Percentiles rank a stretch among this genome's conserved stretches.
Conservation (phyloP, 2,797 vertebrate genomes). For the Dryobates pubescens region DNA sequence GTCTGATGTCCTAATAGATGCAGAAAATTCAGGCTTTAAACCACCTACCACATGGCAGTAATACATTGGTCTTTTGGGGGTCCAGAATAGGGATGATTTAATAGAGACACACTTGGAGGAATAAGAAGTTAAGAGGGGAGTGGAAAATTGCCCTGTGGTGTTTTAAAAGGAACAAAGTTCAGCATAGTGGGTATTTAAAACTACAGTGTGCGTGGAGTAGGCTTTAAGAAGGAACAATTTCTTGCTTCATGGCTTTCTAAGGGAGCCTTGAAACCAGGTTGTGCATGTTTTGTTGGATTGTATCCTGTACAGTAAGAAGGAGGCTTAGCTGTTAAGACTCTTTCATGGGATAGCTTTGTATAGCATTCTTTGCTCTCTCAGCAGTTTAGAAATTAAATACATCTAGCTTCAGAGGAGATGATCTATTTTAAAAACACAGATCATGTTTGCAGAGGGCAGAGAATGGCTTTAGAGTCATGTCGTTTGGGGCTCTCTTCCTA, state of each 20-base stretch:
- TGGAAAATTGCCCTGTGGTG: background rate
- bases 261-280: background rate
- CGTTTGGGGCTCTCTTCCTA: background rate
- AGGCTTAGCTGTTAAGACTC: conserved; percentile 54
- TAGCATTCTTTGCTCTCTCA: conserved; percentile 26
- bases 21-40: background rate
- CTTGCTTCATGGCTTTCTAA: background rate
- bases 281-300: background rate
- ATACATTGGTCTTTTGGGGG: background rate
- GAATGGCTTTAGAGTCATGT: background rate
- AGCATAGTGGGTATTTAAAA: background rate
- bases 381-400: conserved; percentile 51
- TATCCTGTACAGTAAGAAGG: background rate
- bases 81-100: background rate
- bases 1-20: background rate
- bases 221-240: background rate
- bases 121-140: background rate
- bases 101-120: background rate
- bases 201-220: background rate
- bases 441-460: conserved; percentile 8
- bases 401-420: background rate
- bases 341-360: conserved; percentile 19
- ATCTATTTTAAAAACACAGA: conserved; percentile 49
- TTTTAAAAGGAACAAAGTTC: background rate
- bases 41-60: background rate